Evolutionary conservation across 2,797 vertebrate genomes (phyloP).

Genomic region (Mustela erminea): DNA sequence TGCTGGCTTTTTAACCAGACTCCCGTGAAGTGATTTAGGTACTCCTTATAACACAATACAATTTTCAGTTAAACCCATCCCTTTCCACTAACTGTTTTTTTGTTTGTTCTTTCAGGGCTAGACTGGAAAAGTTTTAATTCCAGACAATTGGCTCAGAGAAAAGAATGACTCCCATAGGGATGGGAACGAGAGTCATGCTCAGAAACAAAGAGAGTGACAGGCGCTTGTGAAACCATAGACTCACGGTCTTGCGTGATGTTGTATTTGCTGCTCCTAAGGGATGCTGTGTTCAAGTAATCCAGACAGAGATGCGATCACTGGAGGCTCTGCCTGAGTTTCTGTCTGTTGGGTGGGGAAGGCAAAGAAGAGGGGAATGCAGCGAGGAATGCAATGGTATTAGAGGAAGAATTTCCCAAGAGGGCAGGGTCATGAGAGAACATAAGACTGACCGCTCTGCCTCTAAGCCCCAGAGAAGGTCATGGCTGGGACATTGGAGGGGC

Average conservation of each 20-base stretch:
- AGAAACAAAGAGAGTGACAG: not conserved
- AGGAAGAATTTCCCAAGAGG: not conserved
- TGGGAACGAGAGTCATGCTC: not conserved
- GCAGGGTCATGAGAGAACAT: rapidly evolving
- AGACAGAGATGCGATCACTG: not conserved
- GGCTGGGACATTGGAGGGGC: not conserved
- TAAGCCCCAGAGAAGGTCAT: not conserved
- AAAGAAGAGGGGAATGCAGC: not conserved
- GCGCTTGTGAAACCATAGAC: not conserved
- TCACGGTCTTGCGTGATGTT: not conserved
- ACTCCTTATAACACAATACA: conserved; percentile 39
- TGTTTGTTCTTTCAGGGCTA: not conserved
- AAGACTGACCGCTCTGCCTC: not conserved
- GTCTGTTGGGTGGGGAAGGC: not conserved
- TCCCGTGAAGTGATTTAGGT: conserved; percentile 17
- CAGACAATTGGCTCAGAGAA: not conserved
- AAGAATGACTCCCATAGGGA: not conserved
- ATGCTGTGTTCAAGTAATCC: not conserved
- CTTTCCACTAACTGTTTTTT: conserved; percentile 9
- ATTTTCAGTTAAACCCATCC: conserved; percentile 32
- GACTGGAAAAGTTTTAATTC: conserved; percentile 7
- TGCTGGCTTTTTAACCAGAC: not conserved
- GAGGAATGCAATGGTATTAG: not conserved
- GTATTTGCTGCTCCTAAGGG: not conserved
- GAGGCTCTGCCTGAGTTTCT: not conserved